phyloP scores from a whole-genome alignment of 1,140 invertebrate genomes.

The Callitettix versicolor region DNA sequence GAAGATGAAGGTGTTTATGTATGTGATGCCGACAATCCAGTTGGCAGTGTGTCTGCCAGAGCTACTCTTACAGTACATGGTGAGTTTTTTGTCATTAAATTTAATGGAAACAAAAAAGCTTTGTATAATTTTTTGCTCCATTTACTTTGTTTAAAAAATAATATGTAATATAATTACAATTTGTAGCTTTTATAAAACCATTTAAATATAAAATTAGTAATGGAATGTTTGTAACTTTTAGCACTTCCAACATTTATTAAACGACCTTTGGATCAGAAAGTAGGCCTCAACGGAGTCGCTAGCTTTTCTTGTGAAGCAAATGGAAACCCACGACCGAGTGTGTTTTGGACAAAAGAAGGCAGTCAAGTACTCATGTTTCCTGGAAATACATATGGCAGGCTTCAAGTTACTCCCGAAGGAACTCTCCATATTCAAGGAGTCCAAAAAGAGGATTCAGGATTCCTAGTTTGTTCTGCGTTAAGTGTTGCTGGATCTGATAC shows the following conservation, averaged over 20 bases:
- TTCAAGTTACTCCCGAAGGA: constrained; percentile 60
- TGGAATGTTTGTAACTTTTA: constrained; percentile 30
- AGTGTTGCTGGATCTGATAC: constrained; percentile 74
- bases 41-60: constrained; percentile 60
- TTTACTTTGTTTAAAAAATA: no score
- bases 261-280: constrained; percentile 61
- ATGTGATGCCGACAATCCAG: constrained; percentile 66
- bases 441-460: constrained; percentile 66
- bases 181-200: no score
- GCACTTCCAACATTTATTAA: constrained; percentile 66
- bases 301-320: constrained; percentile 68
- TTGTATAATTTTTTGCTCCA: no score
- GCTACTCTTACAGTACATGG: constrained; percentile 65
- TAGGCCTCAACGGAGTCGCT: constrained; percentile 59
- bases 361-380: constrained; percentile 73
- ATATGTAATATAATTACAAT: no score
- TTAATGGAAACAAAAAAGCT: no score
- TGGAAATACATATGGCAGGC: constrained; percentile 59
- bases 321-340: constrained; percentile 69
- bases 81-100: no score
- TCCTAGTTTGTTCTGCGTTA: constrained; percentile 75
- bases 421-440: constrained; percentile 62
- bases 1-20: constrained; percentile 72
- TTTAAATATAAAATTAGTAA: no score
- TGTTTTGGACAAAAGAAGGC: constrained; percentile 79